Conservation (phyloP, 1,140 invertebrate genomes). For the Cataglyphis hispanica region DNA sequence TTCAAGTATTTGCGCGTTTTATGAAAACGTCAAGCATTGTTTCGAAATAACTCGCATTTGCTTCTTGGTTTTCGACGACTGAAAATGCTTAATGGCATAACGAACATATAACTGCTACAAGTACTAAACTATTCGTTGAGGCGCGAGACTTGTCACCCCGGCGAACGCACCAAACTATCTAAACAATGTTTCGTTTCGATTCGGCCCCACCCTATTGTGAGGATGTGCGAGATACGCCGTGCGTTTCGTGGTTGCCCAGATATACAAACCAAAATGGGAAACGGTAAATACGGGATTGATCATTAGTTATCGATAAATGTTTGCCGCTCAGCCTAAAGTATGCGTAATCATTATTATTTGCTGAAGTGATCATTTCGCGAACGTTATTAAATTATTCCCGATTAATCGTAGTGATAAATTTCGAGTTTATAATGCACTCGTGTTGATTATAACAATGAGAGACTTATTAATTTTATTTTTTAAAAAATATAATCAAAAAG, state of each 20-base stretch:
- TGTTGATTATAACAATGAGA: background rate
- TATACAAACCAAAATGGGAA: constrained; percentile 11
- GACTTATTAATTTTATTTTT: background rate
- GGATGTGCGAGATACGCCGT: constrained; percentile 12
- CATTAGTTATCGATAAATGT: constrained; percentile 26
- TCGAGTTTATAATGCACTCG: background rate
- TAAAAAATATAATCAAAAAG: background rate
- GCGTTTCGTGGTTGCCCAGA: constrained; percentile 45
- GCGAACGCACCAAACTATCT: constrained; percentile 59
- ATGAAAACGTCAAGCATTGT: constrained; percentile 43
- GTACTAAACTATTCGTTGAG: constrained; percentile 70
- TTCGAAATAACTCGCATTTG: constrained; percentile 40
- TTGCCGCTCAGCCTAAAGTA: background rate
- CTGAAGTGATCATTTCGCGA: background rate
- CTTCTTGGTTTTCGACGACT: constrained; percentile 49
- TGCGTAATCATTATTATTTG: constrained; percentile 36
- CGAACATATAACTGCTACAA: constrained; percentile 55
- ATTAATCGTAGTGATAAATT: background rate
- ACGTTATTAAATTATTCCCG: constrained; percentile 13
- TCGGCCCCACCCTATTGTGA: constrained; percentile 24
- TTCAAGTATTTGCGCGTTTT: background rate
- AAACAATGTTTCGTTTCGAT: constrained; percentile 70
- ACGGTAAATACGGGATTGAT: constrained; percentile 42
- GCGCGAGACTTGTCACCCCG: constrained; percentile 65
- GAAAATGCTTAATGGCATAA: constrained; percentile 55